phyloP scores from a whole-genome alignment of 2,888 invertebrate genomes.

The Oxycera nigricornis region DNA sequence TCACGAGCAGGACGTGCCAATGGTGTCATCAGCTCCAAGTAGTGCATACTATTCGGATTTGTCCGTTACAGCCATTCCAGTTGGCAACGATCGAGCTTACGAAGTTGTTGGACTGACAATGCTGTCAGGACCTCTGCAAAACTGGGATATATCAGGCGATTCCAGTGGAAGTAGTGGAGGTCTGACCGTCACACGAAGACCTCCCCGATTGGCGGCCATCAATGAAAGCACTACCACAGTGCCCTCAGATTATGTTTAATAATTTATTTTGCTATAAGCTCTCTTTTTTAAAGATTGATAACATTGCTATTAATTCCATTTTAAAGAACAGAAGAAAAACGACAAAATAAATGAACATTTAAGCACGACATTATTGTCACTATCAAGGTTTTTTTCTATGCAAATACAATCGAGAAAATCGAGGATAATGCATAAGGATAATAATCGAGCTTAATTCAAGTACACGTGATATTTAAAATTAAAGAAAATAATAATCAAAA shows the following conservation, averaged over 20 bases:
- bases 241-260: conserved; percentile 68
- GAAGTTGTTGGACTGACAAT: conserved; percentile 68
- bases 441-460: conserved; percentile 42
- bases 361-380: not conserved
- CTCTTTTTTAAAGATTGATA: not conserved
- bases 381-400: not conserved
- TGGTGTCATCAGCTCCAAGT: conserved; percentile 71
- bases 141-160: conserved; percentile 58
- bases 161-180: conserved; percentile 54
- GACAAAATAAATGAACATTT: not conserved
- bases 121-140: conserved; percentile 61
- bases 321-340: conserved; percentile 3
- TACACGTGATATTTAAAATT: conserved; percentile 42
- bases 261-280: conserved; percentile 30
- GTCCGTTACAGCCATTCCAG: conserved; percentile 64
- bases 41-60: conserved; percentile 79
- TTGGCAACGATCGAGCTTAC: conserved; percentile 65
- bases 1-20: conserved; percentile 64
- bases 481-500: conserved; percentile 11
- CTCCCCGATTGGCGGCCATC: conserved; percentile 65
- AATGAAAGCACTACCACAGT: conserved; percentile 66
- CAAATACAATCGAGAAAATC: not conserved
- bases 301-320: not conserved
- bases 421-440: not conserved
- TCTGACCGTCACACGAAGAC: conserved; percentile 57